Evolutionary conservation across 2,113 vertebrate species (phyloP).

Genomic region (Tamias sibiricus): DNA sequence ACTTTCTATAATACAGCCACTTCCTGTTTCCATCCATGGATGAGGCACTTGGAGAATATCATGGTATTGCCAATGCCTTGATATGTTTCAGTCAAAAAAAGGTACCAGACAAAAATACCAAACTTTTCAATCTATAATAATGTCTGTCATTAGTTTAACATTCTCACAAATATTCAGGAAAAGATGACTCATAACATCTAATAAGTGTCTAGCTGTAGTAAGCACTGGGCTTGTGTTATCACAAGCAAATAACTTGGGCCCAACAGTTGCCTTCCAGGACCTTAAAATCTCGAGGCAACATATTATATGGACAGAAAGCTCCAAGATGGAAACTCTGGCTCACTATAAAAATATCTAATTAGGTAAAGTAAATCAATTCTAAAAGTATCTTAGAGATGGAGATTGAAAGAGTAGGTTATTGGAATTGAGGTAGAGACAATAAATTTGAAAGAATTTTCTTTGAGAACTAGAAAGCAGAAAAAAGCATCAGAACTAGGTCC

Average conservation of each 20-base stretch:
- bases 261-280: neutral
- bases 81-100: slow-evolving; percentile 11
- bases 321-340: neutral
- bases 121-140: neutral
- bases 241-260: neutral
- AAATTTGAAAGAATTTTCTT: neutral
- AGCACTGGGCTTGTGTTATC: neutral
- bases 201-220: neutral
- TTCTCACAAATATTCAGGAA: slow-evolving; percentile 7
- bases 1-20: neutral
- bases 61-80: neutral
- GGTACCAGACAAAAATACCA: neutral
- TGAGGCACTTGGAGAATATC: neutral
- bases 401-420: neutral
- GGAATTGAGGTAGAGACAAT: neutral
- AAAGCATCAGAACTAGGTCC: neutral
- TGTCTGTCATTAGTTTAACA: neutral
- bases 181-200: neutral
- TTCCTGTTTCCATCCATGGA: neutral
- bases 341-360: neutral
- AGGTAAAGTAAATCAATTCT: neutral
- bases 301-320: neutral
- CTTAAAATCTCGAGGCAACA: neutral
- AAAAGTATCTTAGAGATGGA: neutral
- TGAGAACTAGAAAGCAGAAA: neutral